A percentile compares a stretch with the other conserved stretches of the same genome.
These are phyloP conservation scores for Camponotus pennsylvanicus DNA, from an alignment of 1,140 invertebrate genomes.

Conservation along the genomic window DNA sequence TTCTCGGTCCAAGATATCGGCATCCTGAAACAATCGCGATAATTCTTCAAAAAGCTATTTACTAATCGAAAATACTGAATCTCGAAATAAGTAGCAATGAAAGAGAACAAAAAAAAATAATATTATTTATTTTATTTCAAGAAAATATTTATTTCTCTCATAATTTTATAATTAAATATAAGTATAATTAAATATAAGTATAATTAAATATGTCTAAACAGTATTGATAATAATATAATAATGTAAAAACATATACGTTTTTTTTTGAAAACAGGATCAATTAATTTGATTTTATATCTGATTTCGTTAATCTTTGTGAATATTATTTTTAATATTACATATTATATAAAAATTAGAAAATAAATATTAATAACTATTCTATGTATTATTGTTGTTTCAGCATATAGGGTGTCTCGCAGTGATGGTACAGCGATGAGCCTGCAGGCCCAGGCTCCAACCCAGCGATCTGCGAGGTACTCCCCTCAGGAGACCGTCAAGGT, in stretches of 20 bases:
- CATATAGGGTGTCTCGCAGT: constrained; percentile 69
- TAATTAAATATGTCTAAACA: too few relatives aligned
- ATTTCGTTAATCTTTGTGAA: background rate
- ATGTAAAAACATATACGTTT: background rate
- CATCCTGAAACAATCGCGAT: constrained; percentile 61
- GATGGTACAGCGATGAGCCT: constrained; percentile 81
- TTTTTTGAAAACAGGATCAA: background rate
- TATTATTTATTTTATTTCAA: background rate
- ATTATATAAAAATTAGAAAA: background rate
- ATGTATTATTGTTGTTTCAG: constrained; percentile 64
- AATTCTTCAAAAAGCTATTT: constrained; percentile 11
- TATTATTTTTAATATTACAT: background rate
- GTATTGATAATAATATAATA: too few relatives aligned
- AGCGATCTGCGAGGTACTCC: constrained; percentile 79
- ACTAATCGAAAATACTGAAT: background rate
- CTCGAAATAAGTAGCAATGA: background rate
- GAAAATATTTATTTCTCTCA: background rate
- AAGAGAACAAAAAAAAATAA: background rate
- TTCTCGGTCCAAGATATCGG: constrained; percentile 64
- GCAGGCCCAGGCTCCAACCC: constrained; percentile 75
- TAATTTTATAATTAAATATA: too few relatives aligned
- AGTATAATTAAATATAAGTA: too few relatives aligned
- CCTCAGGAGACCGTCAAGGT: constrained; percentile 82
- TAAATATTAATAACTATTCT: background rate
- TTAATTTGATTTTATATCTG: constrained; percentile 15